These are phyloP conservation scores for Condylostylus longicornis DNA, from an alignment of 1,140 invertebrate genomes.

Conservation along the genomic window DNA sequence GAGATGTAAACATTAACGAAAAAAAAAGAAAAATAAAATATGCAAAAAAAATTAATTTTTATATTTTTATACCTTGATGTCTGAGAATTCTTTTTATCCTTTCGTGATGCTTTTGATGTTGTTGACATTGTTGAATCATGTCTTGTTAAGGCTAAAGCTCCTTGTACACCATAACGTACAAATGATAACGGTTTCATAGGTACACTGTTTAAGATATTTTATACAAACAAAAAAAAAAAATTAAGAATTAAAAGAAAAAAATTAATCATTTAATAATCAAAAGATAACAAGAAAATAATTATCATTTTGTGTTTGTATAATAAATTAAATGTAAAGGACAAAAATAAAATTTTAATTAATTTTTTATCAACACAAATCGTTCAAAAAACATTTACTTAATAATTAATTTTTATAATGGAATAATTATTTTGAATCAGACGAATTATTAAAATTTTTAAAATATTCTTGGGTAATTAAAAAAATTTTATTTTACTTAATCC, in stretches of 20 bases:
- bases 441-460: too few relatives aligned
- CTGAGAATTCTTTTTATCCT: slow-evolving; percentile 33
- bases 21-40: too few relatives aligned
- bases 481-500: too few relatives aligned
- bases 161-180: slow-evolving; percentile 30
- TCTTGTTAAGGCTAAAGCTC: slow-evolving; percentile 31
- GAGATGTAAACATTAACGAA: not conserved
- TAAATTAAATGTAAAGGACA: not conserved
- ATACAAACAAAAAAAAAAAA: slow-evolving; percentile 1
- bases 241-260: not conserved
- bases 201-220: slow-evolving; percentile 12
- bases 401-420: too few relatives aligned
- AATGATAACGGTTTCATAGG: slow-evolving; percentile 32
- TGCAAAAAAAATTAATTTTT: not conserved
- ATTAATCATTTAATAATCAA: not conserved
- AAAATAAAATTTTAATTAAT: too few relatives aligned
- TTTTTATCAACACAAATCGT: too few relatives aligned
- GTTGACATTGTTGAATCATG: slow-evolving; percentile 32
- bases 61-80: slow-evolving; percentile 24
- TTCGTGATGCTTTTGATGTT: slow-evolving; percentile 32
- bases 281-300: too few relatives aligned
- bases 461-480: too few relatives aligned
- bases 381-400: too few relatives aligned
- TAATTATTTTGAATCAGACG: too few relatives aligned
- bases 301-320: not conserved